Evolutionary conservation across 2,113 vertebrate genomes (phyloP).

Genomic region (Chaenogobius annularis): DNA sequence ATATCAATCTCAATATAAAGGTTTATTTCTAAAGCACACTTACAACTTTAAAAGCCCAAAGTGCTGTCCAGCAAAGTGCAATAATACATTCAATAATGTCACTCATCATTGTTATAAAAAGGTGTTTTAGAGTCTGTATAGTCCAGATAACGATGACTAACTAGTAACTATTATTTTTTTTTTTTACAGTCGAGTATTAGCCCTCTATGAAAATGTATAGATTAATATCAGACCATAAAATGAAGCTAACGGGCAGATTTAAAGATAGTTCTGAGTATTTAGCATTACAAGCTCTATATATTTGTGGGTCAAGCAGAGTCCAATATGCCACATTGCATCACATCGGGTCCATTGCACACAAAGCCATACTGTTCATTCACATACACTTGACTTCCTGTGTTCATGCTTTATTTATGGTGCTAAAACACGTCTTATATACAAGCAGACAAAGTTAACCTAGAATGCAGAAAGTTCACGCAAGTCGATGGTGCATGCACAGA

Average conservation of each 20-base stretch:
- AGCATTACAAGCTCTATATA: constrained; percentile 12
- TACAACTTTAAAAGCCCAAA: too few species aligned
- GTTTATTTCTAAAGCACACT: too few species aligned
- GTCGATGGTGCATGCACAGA: constrained; percentile 14
- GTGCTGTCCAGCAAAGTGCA: too few species aligned
- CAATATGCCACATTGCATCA: constrained; percentile 46
- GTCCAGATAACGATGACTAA: too few species aligned
- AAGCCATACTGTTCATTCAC: constrained; percentile 11
- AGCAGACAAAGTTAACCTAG: constrained; percentile 43
- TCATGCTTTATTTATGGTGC: constrained; percentile 58
- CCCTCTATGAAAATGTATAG: too few species aligned
- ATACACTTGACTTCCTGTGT: not conserved
- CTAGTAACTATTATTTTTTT: too few species aligned
- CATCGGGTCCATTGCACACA: constrained; percentile 28
- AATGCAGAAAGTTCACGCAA: constrained; percentile 31
- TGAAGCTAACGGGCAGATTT: not conserved
- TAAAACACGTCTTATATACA: constrained; percentile 37
- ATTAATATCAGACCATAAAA: not conserved
- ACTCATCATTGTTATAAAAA: too few species aligned
- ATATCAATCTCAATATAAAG: too few species aligned
- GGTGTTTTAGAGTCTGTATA: too few species aligned
- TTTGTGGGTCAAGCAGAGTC: constrained; percentile 44
- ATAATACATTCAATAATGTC: too few species aligned
- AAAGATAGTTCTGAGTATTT: not conserved
- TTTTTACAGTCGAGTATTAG: too few species aligned